Evolutionary conservation across 35 echinoderm and acorn worm genomes (phyloP).

Genomic region (Amphiura filiformis): DNA sequence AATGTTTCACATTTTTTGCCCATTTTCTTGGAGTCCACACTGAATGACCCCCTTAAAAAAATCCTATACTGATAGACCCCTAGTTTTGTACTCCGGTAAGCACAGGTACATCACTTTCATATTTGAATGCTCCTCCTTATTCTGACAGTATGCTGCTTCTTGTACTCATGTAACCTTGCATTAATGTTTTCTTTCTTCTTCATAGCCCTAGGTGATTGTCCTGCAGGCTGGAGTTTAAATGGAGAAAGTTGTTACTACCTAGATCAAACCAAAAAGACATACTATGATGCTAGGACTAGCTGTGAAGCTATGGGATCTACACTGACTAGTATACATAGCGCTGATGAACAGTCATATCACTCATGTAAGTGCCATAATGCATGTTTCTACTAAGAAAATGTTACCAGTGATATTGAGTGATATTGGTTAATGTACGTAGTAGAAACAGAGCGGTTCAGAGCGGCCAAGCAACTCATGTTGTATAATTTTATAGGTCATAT

Average conservation of each 20-base stretch:
- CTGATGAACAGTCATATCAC: constrained; percentile 84
- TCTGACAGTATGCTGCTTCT: background rate
- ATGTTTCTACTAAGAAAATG: too few relatives aligned
- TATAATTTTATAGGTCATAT: background rate
- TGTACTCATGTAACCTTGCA: background rate
- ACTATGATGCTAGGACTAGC: constrained; percentile 42
- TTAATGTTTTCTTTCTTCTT: background rate
- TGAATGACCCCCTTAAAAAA: too few relatives aligned
- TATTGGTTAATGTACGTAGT: background rate
- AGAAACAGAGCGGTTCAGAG: background rate
- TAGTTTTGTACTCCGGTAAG: too few relatives aligned
- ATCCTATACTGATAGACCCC: background rate
- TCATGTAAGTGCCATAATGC: constrained; percentile 75
- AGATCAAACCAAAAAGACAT: constrained; percentile 18
- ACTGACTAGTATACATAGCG: constrained; percentile 66
- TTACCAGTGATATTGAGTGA: too few relatives aligned
- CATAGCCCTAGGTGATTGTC: constrained; percentile 85
- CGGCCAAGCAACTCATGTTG: background rate
- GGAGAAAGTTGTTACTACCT: constrained; percentile 76
- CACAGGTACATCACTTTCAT: too few relatives aligned
- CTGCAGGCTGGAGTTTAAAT: constrained; percentile 76
- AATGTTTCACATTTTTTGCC: too few relatives aligned
- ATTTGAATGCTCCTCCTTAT: background rate
- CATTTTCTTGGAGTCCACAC: too few relatives aligned
- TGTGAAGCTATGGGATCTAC: constrained; percentile 46